phyloP scores from a whole-genome alignment of 2,797 vertebrate species.

The Siniperca scherzeri region DNA sequence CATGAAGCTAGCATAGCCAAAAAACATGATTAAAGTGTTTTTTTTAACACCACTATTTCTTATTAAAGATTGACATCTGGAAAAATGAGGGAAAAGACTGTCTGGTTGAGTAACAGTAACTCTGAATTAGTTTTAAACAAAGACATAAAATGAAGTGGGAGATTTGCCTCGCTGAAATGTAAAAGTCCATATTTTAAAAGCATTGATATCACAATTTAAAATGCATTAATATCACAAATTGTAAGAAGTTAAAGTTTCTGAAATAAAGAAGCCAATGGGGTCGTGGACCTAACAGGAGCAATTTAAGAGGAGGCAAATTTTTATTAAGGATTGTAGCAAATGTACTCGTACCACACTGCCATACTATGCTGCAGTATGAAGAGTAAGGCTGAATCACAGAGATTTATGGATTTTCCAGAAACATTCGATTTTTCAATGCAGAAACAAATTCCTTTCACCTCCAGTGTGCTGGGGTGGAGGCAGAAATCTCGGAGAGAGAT shows the following conservation, averaged over 20 bases:
- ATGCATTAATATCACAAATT: background rate
- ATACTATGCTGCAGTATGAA: background rate
- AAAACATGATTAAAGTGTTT: background rate
- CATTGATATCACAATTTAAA: too few relatives aligned
- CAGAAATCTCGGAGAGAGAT: slow-evolving; percentile 26
- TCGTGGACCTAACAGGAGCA: background rate
- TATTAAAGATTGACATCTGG: background rate
- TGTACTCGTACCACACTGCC: background rate
- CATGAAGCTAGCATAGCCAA: background rate
- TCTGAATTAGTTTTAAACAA: background rate
- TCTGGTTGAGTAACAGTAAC: background rate
- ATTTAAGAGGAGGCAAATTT: background rate
- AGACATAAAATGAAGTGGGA: background rate
- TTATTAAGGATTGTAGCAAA: background rate
- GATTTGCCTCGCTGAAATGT: background rate
- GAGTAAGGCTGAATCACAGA: background rate
- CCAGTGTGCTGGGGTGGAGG: background rate
- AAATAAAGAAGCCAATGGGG: background rate
- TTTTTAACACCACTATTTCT: background rate
- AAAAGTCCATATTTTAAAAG: background rate
- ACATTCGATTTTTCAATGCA: background rate
- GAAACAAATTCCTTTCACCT: slow-evolving; percentile 35
- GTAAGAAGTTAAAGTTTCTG: background rate
- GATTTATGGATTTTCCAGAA: background rate
- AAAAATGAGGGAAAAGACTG: background rate